Evolutionary conservation across 1,140 invertebrate genomes (phyloP).

Genomic region (Saccostrea glomerata): DNA sequence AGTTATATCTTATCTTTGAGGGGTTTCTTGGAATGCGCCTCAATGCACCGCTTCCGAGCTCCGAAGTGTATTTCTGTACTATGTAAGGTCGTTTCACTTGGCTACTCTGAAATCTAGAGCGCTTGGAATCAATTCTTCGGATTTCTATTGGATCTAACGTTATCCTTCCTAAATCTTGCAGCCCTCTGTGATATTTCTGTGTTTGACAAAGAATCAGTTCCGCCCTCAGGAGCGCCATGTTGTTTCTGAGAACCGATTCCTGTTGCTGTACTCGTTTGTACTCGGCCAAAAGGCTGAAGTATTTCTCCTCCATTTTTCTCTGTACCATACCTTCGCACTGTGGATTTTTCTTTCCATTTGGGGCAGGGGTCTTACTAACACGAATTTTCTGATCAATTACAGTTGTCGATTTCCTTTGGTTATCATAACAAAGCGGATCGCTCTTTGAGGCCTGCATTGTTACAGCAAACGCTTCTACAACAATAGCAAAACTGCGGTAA

Average conservation of each 20-base stretch:
- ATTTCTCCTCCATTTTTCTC: constrained; percentile 14
- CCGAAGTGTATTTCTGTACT: background rate
- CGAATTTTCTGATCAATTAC: background rate
- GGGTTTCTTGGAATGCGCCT: background rate
- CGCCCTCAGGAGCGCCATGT: constrained; percentile 48
- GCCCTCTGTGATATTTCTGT: constrained; percentile 39
- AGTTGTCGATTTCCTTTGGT: background rate
- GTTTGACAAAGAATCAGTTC: constrained; percentile 49
- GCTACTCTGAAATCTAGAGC: background rate
- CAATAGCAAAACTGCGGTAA: too few relatives aligned
- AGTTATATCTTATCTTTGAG: background rate
- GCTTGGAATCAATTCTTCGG: constrained; percentile 2
- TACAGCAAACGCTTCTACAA: background rate
- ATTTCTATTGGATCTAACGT: constrained; percentile 42
- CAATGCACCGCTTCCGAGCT: background rate
- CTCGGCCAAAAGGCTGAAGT: constrained; percentile 26
- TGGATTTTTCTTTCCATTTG: background rate
- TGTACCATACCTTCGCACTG: background rate
- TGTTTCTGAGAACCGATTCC: constrained; percentile 44
- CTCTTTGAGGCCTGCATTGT: background rate
- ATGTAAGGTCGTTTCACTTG: background rate
- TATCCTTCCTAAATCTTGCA: constrained; percentile 31
- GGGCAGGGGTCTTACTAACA: background rate
- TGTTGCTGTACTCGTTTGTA: constrained; percentile 44
- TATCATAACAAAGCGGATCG: background rate